phyloP scores from a whole-genome alignment of 37 sponge, comb jelly and placozoan species.

The Hormiphora californensis region DNA sequence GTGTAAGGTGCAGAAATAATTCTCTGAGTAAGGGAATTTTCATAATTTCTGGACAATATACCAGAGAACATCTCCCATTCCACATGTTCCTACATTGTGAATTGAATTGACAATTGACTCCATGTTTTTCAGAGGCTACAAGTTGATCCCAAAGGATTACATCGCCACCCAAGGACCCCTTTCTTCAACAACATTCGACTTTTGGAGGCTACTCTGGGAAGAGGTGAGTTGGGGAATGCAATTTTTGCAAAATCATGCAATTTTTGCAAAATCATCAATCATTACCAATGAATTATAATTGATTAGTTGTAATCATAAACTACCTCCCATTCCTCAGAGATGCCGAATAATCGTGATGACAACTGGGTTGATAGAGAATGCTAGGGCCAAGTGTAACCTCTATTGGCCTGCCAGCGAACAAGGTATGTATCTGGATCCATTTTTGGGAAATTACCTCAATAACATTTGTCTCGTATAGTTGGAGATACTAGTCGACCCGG shows the following conservation, averaged over 20 bases:
- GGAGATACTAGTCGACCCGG: no score
- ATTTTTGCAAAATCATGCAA: no score
- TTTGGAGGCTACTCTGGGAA: slow-evolving; percentile 82
- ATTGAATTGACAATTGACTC: background rate
- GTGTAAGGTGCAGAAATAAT: no score
- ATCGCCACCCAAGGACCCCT: slow-evolving; percentile 74
- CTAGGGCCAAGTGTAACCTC: slow-evolving; percentile 59
- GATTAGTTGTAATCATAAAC: background rate
- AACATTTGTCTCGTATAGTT: no score
- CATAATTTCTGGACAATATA: background rate
- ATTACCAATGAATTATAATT: background rate
- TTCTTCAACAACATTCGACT: slow-evolving; percentile 61
- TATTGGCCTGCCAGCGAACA: slow-evolving; percentile 64
- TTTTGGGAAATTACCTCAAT: background rate
- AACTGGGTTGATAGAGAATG: slow-evolving; percentile 63
- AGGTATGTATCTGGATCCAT: background rate
- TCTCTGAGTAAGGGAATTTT: background rate
- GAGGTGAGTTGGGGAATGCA: background rate
- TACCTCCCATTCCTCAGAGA: slow-evolving; percentile 35
- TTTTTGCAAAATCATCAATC: no score
- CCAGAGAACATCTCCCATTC: background rate
- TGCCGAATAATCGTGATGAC: slow-evolving; percentile 66
- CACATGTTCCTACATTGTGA: background rate
- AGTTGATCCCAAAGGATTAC: slow-evolving; percentile 56
- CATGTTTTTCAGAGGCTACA: slow-evolving; percentile 57